Evolutionary conservation across 2,797 vertebrate species (phyloP), one percentile per base, ranked within the genome.

Genomic region (Eulemur albifrons): DNA sequence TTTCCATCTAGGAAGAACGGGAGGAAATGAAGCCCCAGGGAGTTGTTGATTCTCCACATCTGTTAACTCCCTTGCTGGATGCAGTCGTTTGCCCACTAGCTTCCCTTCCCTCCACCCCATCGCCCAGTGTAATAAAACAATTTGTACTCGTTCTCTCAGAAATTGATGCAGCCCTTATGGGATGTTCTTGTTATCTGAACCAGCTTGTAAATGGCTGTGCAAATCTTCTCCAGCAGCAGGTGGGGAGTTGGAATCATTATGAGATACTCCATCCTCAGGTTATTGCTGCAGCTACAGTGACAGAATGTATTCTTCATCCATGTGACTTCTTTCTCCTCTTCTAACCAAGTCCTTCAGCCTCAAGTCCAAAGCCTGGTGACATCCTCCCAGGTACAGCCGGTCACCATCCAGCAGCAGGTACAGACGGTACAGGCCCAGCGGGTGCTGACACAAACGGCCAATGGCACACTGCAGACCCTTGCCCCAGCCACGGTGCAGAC

Each of bases 341-440:
- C 54, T 89, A 97, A 97, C 97, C 48, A 98, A 99, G 99, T 99
- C 84, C 99, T 99, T 43, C 99, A 99, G 95, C 99, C 99, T 65
- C 99, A 99, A 97, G 95, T 99, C 94, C 99, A 99, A 98, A 99
- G 99, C 98, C 99, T 99, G 84, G 98, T 99, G 99, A 99, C 99
- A 0, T 99, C 99, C 82, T 98, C 98, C 1, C 99, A 99, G 97
- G 99, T 99, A 11, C 99, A 99, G 96, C 99, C 99, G 0, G 98
- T 99, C 83, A 97, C 99, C 54, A 99, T 99, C 97, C 99, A 99
- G 98, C 99, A 99, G 98, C 99, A 99, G 95, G 98, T 99, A 72
- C 99, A 99, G 97, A 98, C 99, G 0, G 98, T 99, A 83, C 99
- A 98, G 93, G 98, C 98, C 54, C 99, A 99, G 98, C 99, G 99